Conservation (phyloP, 2,888 invertebrate species). For the Campoplex nolae region DNA sequence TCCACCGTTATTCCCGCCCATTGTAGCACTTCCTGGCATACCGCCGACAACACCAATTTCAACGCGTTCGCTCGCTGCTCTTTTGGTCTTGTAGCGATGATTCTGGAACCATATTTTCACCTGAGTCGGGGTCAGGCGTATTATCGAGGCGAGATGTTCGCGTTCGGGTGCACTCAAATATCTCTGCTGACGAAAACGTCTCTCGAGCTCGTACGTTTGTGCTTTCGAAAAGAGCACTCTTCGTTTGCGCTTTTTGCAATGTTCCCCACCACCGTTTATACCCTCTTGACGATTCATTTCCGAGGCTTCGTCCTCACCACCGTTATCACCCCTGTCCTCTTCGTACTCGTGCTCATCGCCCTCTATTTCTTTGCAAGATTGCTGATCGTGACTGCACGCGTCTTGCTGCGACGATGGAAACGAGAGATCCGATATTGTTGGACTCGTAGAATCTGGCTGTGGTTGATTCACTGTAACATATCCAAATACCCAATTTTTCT, state of each 20-base stretch:
- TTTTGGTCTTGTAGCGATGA: constrained; percentile 98
- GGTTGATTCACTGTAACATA: constrained; percentile 82
- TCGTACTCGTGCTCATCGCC: constrained; percentile 85
- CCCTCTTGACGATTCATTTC: constrained; percentile 81
- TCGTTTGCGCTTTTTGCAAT: constrained; percentile 94
- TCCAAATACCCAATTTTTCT: background rate
- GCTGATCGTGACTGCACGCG: constrained; percentile 78
- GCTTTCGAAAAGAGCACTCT: constrained; percentile 98
- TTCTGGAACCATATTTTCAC: constrained; percentile 99
- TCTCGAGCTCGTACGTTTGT: constrained; percentile 97
- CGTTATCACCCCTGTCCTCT: constrained; percentile 83
- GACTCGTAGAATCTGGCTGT: constrained; percentile 95
- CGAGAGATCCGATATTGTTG: constrained; percentile 90
- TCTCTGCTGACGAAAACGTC: constrained; percentile 97
- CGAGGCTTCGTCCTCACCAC: constrained; percentile 85
- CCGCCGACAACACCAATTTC: constrained; percentile 88
- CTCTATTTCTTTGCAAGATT: constrained; percentile 82
- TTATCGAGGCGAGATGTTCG: constrained; percentile 97
- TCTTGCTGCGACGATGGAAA: constrained; percentile 84
- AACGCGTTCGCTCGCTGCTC: constrained; percentile 96
- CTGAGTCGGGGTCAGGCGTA: constrained; percentile 98
- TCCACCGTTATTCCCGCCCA: constrained; percentile 74
- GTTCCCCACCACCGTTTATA: constrained; percentile 81
- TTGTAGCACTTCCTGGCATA: constrained; percentile 74
- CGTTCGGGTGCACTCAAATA: constrained; percentile 99